Evolutionary conservation across 2,113 vertebrate species (phyloP), one percentile per base, ranked within the genome.

Genomic region (Colossoma macropomum): DNA sequence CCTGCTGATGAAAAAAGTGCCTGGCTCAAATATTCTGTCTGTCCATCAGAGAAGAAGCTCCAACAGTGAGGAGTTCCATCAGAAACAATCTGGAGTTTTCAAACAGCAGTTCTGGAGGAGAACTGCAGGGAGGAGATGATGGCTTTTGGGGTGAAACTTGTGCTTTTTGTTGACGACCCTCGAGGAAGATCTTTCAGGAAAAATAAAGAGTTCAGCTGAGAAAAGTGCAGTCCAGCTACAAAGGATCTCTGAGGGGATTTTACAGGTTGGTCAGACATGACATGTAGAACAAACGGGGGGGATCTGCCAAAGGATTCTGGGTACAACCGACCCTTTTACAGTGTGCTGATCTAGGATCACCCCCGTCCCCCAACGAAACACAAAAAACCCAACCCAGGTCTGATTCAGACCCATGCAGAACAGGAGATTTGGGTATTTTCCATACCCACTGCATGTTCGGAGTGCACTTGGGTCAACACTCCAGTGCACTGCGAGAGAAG

Each of bases 81-180:
- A 25, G 69, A 77, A 69, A 23, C 25, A 27, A 54, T 30, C 45
- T 80, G 73, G 23, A 60, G 69, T 16, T 28, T 30, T 23, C 27
- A 48, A 41, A 17, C 17, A 8, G 17, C 11, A 34, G 21, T 9
- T 38, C 66, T 16, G 41, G 17, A 69, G 10, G 11, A 38, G 17
- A 23, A 23, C 32, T 23, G 17, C 25, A 1, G 27, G 9, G 25
- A 65, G 50, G n/a, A n/a, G n/a, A n/a, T 60, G 77, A 59, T 12
- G 50, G 23, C 19, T 54, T 62, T 63, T 27, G 6, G 17, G 65
- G 77, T 54, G 30, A 79, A 71, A 79, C 23, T 86, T 86, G 85
- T 86, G 85, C 85, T 86, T 86, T 83, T 80, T 50, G 25, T 56
- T 30, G 71, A 77, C 41, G 38, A 62, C 74, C 54, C 54, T 25